Conservation (phyloP, 2,888 invertebrate genomes). For the Seira ritae region DNA sequence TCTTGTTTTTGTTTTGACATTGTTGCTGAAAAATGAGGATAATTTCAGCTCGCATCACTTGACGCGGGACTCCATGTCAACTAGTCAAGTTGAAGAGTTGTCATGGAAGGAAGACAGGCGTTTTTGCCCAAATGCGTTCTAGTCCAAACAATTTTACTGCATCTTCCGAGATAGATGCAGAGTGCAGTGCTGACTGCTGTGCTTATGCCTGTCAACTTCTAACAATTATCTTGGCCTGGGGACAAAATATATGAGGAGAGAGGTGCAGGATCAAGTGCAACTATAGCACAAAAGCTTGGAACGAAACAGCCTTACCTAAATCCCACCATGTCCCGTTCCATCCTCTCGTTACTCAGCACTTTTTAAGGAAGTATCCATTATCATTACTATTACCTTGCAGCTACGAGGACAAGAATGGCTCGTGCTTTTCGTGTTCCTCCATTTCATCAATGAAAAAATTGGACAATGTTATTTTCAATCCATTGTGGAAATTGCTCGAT, state of each 20-base stretch:
- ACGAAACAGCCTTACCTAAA: neutral
- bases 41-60: neutral
- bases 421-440: slow-evolving; percentile 15
- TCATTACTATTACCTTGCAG: neutral
- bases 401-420: neutral
- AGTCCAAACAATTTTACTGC: too few relatives aligned
- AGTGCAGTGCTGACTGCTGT: neutral
- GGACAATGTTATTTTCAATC: slow-evolving; percentile 4
- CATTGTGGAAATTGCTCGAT: neutral
- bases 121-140: too few relatives aligned
- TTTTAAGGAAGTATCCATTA: slow-evolving; percentile 21
- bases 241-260: neutral
- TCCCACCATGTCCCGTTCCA: neutral
- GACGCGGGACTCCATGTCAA: slow-evolving; percentile 4
- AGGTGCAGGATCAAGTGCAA: slow-evolving; percentile 14
- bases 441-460: slow-evolving; percentile 16
- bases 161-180: too few relatives aligned
- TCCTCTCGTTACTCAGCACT: slow-evolving; percentile 17
- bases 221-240: slow-evolving; percentile 11
- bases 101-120: neutral
- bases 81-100: neutral
- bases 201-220: neutral
- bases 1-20: slow-evolving; percentile 13
- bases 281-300: neutral
- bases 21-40: slow-evolving; percentile 19